Evolutionary conservation across 2,888 invertebrate species (phyloP).

Genomic region (Hypercompe scribonia): DNA sequence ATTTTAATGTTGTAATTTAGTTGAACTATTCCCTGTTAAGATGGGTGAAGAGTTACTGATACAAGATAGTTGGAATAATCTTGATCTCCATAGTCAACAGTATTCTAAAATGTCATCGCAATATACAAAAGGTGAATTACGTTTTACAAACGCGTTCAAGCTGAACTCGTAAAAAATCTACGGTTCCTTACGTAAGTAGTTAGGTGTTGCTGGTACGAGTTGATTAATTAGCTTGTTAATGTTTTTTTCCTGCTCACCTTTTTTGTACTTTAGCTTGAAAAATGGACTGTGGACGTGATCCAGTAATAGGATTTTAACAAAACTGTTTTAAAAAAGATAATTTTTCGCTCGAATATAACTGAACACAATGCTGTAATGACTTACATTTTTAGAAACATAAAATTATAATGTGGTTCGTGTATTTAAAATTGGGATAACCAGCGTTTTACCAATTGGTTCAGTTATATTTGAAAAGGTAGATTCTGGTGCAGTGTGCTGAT

Average conservation of each 20-base stretch:
- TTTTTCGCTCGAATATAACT: slow-evolving; percentile 1
- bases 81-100: not conserved
- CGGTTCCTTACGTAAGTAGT: slow-evolving; percentile 48
- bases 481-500: too few species aligned
- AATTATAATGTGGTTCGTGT: not conserved
- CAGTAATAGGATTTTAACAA: slow-evolving; percentile 20
- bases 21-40: too few species aligned
- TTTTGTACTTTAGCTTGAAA: slow-evolving; percentile 34
- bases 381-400: not conserved
- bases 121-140: slow-evolving; percentile 5
- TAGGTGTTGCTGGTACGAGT: slow-evolving; percentile 41
- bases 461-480: too few species aligned
- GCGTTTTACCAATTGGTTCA: too few species aligned
- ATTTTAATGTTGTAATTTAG: too few species aligned
- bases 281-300: slow-evolving; percentile 39
- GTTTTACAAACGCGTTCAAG: not conserved
- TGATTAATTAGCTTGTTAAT: slow-evolving; percentile 65
- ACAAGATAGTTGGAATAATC: too few species aligned
- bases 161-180: slow-evolving; percentile 32
- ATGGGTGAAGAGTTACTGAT: too few species aligned
- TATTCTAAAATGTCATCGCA: not conserved
- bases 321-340: slow-evolving; percentile 13
- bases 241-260: slow-evolving; percentile 42
- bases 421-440: not conserved
- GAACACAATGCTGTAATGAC: not conserved